Base-by-base conservation (phyloP, 2,797 vertebrate species). In the Muscicapa striata region DNA sequence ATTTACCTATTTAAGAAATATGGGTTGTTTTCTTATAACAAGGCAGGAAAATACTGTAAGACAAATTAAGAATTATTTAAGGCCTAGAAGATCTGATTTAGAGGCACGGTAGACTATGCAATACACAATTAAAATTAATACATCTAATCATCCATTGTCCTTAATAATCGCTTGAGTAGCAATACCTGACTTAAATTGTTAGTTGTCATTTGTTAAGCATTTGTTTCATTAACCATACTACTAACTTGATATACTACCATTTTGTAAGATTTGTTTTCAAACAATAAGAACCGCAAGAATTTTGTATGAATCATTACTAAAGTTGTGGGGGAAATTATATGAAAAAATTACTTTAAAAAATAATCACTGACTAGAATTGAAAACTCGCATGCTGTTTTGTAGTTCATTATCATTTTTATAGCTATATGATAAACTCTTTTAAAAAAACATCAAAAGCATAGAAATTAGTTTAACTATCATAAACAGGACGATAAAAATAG, bases 331-430 rank as follows among this genome's bases (percentile, higher is more conserved):
- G 11, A 74, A 83, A 83, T 0, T 3, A 11, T 22, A 61, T 5
- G 5, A 49, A 84, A 86, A 95, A 89, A 68, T 34, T 52, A 76
- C 45, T 70, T 87, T 17, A 8, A 83, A 68, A 77, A 72, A 83
- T 30, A 66, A 9, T 10, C 49, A 32, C 24, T 51, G 19, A 77
- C 82, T 85, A 23, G 49, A 68, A 57, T 77, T 78, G 51, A 88
- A 93, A 93, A 62, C 14, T 46, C 24, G 2, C 13, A 66, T 36
- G 34, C 34, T 91, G 62, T 41, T 95, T 67, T 78, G 80, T 59
- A 79, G 51, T 83, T 87, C 78, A 83, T 91, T 92, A 84, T 27
- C 5, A 48, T 86, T 91, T 90, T 93, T 93, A 94, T 34, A 90
- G 40, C 45, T 77, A 22, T 73, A 84, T 45, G 24, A 95, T 52